phyloP scores from a whole-genome alignment of 2,888 invertebrate species.

The Sialis fuliginosa region DNA sequence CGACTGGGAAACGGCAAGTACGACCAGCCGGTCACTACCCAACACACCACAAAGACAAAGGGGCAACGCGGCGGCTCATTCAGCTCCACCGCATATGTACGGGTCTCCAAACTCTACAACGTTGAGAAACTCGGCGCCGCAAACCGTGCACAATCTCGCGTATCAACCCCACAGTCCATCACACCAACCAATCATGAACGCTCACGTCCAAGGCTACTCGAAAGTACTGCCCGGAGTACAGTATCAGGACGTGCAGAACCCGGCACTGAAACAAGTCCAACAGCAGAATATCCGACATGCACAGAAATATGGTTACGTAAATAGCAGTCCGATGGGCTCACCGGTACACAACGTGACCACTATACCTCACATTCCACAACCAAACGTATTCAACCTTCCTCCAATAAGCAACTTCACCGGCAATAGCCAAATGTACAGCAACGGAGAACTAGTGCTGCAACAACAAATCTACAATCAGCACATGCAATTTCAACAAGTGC shows the following conservation, averaged over 20 bases:
- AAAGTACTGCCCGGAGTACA: constrained; percentile 20
- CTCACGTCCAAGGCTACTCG: not conserved
- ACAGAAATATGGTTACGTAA: not conserved
- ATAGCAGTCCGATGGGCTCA: not conserved
- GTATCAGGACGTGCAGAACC: constrained; percentile 14
- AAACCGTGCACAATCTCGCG: not conserved
- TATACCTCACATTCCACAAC: not conserved
- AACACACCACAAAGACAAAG: constrained; percentile 30
- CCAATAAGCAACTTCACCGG: not conserved
- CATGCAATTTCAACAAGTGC: constrained; percentile 10
- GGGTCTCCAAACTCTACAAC: constrained; percentile 6
- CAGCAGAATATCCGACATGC: not conserved
- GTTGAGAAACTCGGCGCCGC: not conserved
- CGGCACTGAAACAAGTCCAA: constrained; percentile 1
- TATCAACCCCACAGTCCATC: constrained; percentile 7
- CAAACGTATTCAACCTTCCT: not conserved
- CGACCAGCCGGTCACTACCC: constrained; percentile 33
- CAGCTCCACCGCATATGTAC: not conserved
- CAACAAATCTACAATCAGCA: constrained; percentile 20
- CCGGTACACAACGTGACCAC: not conserved
- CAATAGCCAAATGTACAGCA: constrained; percentile 14
- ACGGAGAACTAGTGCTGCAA: constrained; percentile 20
- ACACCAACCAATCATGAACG: constrained; percentile 4
- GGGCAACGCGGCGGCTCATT: constrained; percentile 8
- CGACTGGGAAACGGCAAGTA: constrained; percentile 60